Base-by-base conservation (phyloP, 2,797 vertebrate species). In the Clarias fuscus region DNA sequence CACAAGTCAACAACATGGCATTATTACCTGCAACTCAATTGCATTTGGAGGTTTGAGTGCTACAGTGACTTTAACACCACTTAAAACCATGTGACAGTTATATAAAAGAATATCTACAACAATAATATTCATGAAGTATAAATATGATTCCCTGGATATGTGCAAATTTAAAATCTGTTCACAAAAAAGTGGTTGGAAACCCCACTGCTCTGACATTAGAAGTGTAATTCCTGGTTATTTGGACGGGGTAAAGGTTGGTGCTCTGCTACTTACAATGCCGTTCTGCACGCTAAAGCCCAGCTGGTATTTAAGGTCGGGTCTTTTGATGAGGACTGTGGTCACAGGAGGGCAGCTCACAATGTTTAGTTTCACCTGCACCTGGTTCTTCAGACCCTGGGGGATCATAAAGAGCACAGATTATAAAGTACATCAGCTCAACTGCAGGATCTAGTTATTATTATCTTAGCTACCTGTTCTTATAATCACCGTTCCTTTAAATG, bases 221-320 rank as follows among this genome's bases (percentile, higher is more conserved):
- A 65, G 13, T 10, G 18, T 30, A 65, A 82, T 43, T 53, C 15
- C 62, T 67, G 64, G 40, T 30, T 67, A 53, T 81, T 56, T 68
- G n/a, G 33, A 40, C 64, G 62, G 24, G 84, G n/a, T 27, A 40
- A 53, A 76, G 43, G 59, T 67, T 43, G 33, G 30, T 20, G 43
- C 70, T 76, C 30, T 70, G 64, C 33, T 83, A 96, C 97, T 96
- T 93, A 99, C 98, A 2, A 99, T 99, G 94, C 98, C 98, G 0
- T 99, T 99, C 94, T 99, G 98, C 85, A 99, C 98, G 3, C 98
- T 99, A 95, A 99, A 99, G 86, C 98, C 98, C 92, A 99, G 94
- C 94, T 99, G 98, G 91, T 99, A 99, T 93, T 99, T 99, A 76
- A 99, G 95, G 91, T 99, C 98, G 0, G 98, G 98, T 87, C 98